Base-by-base conservation (phyloP, 2,888 invertebrate genomes). In the Aleiodes testaceus region DNA sequence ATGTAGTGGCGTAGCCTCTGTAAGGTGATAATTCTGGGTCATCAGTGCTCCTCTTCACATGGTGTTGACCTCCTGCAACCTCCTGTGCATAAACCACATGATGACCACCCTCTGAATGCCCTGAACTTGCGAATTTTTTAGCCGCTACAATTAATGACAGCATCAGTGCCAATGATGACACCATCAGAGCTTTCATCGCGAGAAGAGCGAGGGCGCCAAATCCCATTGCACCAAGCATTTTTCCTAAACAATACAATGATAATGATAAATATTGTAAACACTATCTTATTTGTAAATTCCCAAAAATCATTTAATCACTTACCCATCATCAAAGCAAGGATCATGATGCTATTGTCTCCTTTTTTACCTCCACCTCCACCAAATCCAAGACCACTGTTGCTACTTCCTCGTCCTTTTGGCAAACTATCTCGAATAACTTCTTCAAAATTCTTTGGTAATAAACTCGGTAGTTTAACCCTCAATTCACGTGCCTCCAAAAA, bases 141-240 rank as follows among this genome's bases (percentile, higher is more conserved):
- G 93, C 88, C 1, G 93, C 94, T 0, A 94, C 90, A 50, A 95
- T 90, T n/a, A 92, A 89, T 50, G 95, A 93, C 69, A 95, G 88
- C 91, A 94, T 91, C 11, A 95, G 86, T 0, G 95, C 95, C 69
- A 94, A 84, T 0, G 93, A 92, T 55, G 94, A 93, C 4, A 92
- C 90, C 77, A 92, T 92, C 65, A 93, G 82, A 0, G 93, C 93
- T 88, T 95, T 95, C 93, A 94, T 92, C 20, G 95, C 93, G 0
- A 95, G 85, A 0, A 94, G 90, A 76, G 92, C 94, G 1, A 95
- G 88, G 12, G 93, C 93, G 42, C 94, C 94, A 9, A 95, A 90
- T 50, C 94, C 94, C 67, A 94, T 89, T 0, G 94, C 93, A 0
- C 93, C 93, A 81, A 95, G 87, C 82, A 93, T 92, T 85, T 94